phyloP scores from a whole-genome alignment of 64 coral and sea anemone species.

The Astreopora myriophthalma region DNA sequence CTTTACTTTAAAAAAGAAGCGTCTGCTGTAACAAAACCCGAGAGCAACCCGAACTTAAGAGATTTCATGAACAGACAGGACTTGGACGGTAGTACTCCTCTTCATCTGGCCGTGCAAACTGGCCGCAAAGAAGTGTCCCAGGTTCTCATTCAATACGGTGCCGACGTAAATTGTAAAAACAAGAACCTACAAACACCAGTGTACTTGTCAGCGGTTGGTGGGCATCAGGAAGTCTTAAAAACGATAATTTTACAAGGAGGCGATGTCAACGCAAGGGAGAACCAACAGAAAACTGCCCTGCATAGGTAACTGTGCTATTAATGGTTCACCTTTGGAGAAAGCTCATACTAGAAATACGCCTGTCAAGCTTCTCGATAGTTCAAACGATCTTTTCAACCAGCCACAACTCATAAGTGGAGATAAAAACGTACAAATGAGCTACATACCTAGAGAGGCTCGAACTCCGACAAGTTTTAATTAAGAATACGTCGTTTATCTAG shows the following conservation, averaged over 20 bases:
- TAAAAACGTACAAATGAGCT: no score
- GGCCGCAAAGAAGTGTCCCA: constrained; percentile 12
- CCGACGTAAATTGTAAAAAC: constrained; percentile 31
- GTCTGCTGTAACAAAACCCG: not conserved
- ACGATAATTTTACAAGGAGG: constrained; percentile 42
- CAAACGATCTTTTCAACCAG: no score
- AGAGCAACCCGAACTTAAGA: not conserved
- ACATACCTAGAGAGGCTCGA: no score
- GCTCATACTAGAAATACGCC: not conserved
- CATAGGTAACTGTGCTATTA: not conserved
- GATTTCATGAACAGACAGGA: constrained; percentile 21
- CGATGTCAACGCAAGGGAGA: constrained; percentile 1
- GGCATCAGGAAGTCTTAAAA: constrained; percentile 42
- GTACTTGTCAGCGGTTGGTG: constrained; percentile 41
- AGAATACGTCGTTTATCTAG: no score
- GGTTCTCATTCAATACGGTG: constrained; percentile 29
- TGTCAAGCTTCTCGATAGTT: not conserved
- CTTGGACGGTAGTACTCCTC: constrained; percentile 18
- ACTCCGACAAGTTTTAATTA: no score
- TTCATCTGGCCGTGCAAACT: constrained; percentile 36
- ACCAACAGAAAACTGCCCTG: constrained; percentile 13
- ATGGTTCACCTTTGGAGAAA: not conserved
- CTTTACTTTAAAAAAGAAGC: constrained; percentile 33
- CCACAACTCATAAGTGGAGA: no score
- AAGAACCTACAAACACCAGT: constrained; percentile 45